These are phyloP conservation scores for Erebia palarica DNA, from an alignment of 2,888 invertebrate species.

Conservation along the genomic window DNA sequence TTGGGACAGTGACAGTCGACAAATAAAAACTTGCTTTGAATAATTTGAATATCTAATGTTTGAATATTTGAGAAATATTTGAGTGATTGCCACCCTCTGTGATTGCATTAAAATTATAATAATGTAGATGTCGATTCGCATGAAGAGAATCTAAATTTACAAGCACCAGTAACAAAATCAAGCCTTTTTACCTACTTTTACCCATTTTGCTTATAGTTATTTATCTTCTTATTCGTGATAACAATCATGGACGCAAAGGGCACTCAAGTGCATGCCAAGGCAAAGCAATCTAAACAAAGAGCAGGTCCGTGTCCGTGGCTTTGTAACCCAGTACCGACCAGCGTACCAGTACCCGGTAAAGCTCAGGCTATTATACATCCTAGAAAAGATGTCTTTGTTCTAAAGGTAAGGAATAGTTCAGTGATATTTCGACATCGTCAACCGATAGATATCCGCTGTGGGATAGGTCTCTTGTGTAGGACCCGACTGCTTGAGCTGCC, in stretches of 20 bases:
- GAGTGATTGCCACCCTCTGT: too few species aligned
- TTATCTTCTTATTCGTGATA: too few species aligned
- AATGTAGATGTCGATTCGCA: not conserved
- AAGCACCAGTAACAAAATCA: not conserved
- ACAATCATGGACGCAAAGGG: slow-evolving; percentile 45
- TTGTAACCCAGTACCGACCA: slow-evolving; percentile 60
- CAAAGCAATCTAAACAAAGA: slow-evolving; percentile 34
- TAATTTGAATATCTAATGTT: too few species aligned
- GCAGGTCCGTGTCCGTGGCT: slow-evolving; percentile 55
- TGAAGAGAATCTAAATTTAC: slow-evolving; percentile 10
- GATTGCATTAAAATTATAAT: not conserved
- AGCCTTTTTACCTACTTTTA: not conserved
- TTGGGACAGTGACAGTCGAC: too few species aligned
- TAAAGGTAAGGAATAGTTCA: slow-evolving; percentile 67
- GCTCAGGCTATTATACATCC: slow-evolving; percentile 79
- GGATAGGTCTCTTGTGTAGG: too few species aligned
- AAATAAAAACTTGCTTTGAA: too few species aligned
- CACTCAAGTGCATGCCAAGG: slow-evolving; percentile 49
- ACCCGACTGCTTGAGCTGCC: too few species aligned
- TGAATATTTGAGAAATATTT: too few species aligned
- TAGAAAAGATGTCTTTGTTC: slow-evolving; percentile 83
- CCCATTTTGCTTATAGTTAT: not conserved
- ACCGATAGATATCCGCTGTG: too few species aligned
- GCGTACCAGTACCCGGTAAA: slow-evolving; percentile 58
- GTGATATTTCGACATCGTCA: not conserved